phyloP scores from a whole-genome alignment of 2,113 vertebrate species.

The Crotalus viridis region DNA sequence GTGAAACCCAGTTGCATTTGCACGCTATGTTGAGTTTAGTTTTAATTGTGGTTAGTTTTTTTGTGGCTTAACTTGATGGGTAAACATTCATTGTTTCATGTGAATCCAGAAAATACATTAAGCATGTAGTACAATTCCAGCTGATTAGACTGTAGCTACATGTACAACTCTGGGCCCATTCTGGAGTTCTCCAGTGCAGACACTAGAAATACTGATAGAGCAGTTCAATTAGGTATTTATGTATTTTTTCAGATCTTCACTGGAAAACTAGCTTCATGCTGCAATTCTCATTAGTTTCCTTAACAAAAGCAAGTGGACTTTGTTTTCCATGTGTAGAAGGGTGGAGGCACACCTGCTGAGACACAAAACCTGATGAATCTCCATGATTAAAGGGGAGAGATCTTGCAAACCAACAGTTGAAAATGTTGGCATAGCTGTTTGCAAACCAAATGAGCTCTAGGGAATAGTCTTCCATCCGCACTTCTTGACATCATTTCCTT shows the following conservation, averaged over 20 bases:
- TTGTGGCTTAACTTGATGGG: not conserved
- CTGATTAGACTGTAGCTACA: not conserved
- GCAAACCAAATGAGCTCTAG: constrained; percentile 16
- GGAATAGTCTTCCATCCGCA: constrained; percentile 14
- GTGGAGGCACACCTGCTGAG: not conserved
- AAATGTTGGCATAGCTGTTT: constrained; percentile 9
- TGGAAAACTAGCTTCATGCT: not conserved
- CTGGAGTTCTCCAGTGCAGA: not conserved
- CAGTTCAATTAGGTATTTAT: not conserved
- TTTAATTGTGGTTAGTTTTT: not conserved
- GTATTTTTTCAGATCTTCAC: not conserved
- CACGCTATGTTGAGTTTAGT: not conserved
- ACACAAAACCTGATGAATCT: not conserved
- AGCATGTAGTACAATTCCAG: not conserved
- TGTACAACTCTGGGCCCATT: not conserved
- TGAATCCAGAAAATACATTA: not conserved
- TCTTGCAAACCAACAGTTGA: not conserved
- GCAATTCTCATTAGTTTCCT: constrained; percentile 7
- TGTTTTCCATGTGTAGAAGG: constrained; percentile 1
- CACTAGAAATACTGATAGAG: not conserved
- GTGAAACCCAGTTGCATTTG: not conserved
- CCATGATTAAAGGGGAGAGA: not conserved
- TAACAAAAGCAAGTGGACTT: constrained; percentile 1
- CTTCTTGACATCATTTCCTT: constrained; percentile 21
- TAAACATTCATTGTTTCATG: not conserved